phyloP scores from a whole-genome alignment of 2,888 invertebrate genomes.

The Patella pellucida region DNA sequence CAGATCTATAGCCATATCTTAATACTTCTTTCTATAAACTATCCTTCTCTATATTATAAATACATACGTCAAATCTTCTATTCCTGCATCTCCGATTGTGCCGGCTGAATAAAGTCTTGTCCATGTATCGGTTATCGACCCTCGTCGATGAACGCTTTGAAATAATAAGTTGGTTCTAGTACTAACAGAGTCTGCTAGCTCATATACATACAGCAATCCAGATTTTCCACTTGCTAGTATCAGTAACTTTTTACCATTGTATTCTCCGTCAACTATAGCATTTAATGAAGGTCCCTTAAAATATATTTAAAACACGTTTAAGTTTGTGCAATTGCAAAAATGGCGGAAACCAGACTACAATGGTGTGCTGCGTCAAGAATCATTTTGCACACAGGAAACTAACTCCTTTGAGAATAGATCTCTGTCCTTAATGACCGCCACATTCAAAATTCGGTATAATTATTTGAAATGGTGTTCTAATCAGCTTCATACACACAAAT shows the following conservation, averaged over 20 bases:
- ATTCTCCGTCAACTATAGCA: not conserved
- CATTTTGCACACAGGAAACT: too few relatives aligned
- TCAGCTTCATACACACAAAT: too few relatives aligned
- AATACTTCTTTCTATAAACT: too few relatives aligned
- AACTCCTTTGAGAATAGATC: too few relatives aligned
- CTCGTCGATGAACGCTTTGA: constrained; percentile 19
- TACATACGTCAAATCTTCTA: constrained; percentile 16
- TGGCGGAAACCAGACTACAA: too few relatives aligned
- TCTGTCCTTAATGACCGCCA: too few relatives aligned
- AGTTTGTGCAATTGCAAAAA: too few relatives aligned
- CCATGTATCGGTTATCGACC: constrained; percentile 13
- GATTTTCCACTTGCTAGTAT: constrained; percentile 11
- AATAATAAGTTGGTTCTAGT: not conserved
- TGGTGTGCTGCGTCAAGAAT: too few relatives aligned
- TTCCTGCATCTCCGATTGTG: constrained; percentile 17
- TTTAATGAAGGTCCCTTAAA: constrained; percentile 17
- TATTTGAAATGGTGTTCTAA: too few relatives aligned
- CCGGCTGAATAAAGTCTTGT: not conserved
- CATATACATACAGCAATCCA: constrained; percentile 16
- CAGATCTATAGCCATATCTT: too few relatives aligned
- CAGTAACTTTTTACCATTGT: not conserved
- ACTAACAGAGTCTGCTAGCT: not conserved
- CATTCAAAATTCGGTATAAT: too few relatives aligned
- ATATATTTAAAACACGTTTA: not conserved
- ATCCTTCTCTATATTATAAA: not conserved